Evolutionary conservation across 2,797 vertebrate species (phyloP).

Genomic region (Chrosomus eos): DNA sequence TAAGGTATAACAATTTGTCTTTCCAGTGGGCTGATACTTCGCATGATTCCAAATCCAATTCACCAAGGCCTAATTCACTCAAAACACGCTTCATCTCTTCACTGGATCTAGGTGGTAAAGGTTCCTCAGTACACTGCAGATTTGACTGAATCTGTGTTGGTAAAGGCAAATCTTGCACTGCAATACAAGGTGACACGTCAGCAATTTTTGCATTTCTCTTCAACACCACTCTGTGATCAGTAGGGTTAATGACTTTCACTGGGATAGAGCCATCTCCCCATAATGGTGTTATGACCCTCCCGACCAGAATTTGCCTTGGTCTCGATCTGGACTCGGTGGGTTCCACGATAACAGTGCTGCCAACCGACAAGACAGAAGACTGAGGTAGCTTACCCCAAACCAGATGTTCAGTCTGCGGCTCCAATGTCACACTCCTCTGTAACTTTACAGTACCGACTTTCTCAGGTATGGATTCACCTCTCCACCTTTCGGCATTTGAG

Average conservation of each 20-base stretch:
- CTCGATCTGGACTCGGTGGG: conserved; percentile 27
- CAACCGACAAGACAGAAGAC: conserved; percentile 35
- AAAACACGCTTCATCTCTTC: conserved; percentile 1
- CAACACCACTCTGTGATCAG: conserved; percentile 13
- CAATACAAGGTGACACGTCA: conserved; percentile 42
- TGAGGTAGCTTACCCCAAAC: conserved; percentile 39
- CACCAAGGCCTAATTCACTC: neutral
- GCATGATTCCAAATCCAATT: conserved; percentile 9
- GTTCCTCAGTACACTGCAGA: conserved; percentile 13
- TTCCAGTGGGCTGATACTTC: conserved; percentile 27
- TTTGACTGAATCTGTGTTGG: neutral
- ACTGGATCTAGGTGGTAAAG: neutral
- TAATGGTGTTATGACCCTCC: neutral
- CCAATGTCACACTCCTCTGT: conserved; percentile 21
- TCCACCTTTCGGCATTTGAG: conserved; percentile 6
- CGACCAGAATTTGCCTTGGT: neutral
- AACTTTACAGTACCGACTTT: conserved; percentile 21
- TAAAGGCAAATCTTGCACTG: neutral
- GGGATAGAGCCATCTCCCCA: conserved; percentile 55
- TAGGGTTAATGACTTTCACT: conserved; percentile 36
- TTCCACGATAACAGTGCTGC: conserved; percentile 49
- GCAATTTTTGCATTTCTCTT: conserved; percentile 47
- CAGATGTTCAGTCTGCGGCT: conserved; percentile 40
- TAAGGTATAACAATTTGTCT: neutral
- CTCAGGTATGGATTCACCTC: neutral